Percentiles rank a stretch among this genome's conserved stretches.
Conservation (phyloP, 2,888 invertebrate genomes). For the Lepidochrysops patricia region DNA sequence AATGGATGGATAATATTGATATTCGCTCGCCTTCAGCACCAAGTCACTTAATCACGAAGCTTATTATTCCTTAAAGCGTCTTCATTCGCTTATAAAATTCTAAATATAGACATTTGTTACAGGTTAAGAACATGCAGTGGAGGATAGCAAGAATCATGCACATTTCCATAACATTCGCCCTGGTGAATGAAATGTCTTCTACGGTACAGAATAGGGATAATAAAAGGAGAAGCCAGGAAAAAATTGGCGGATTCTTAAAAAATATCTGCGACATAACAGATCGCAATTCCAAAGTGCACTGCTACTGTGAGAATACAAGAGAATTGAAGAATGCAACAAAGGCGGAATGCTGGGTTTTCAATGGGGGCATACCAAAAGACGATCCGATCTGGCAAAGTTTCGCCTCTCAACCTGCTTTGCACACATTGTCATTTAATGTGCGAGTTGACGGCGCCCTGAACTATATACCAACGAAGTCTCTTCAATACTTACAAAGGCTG, state of each 20-base stretch:
- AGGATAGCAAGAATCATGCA: constrained; percentile 56
- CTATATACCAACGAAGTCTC: constrained; percentile 81
- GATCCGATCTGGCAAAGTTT: constrained; percentile 85
- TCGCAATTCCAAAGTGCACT: constrained; percentile 75
- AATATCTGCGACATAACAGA: constrained; percentile 76
- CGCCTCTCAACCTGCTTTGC: constrained; percentile 80
- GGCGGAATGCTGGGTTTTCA: constrained; percentile 86
- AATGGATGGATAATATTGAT: not conserved
- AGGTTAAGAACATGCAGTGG: constrained; percentile 60
- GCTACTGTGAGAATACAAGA: constrained; percentile 78
- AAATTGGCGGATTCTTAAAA: constrained; percentile 60
- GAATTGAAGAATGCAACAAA: constrained; percentile 76
- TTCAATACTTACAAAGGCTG: constrained; percentile 78
- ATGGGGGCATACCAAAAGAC: constrained; percentile 77
- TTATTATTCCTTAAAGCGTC: not conserved
- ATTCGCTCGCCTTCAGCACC: not conserved
- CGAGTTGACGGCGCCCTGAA: constrained; percentile 80
- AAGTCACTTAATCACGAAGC: not conserved
- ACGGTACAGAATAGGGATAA: constrained; percentile 62
- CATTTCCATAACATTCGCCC: constrained; percentile 57
- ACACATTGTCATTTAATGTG: constrained; percentile 81
- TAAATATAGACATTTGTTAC: constrained; percentile 42
- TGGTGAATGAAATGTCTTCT: constrained; percentile 65
- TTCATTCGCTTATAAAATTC: constrained; percentile 1
- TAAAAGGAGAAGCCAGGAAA: constrained; percentile 63